Evolutionary conservation across 2,113 vertebrate species (phyloP).

Genomic region (Cyanoderma ruficeps): DNA sequence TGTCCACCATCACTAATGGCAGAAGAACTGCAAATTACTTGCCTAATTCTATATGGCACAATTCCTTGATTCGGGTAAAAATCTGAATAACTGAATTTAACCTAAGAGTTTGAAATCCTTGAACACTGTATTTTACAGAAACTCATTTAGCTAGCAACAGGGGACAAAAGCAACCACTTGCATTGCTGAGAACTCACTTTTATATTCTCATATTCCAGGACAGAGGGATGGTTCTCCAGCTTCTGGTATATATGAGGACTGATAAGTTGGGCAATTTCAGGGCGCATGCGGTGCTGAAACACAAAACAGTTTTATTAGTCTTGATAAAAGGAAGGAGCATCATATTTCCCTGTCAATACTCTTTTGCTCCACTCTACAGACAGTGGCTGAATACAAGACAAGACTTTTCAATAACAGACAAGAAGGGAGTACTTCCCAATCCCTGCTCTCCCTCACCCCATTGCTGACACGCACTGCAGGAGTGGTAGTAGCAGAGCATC

Average conservation of each 20-base stretch:
- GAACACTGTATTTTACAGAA: neutral
- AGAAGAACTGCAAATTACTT: neutral
- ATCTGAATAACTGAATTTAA: neutral
- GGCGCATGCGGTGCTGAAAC: conserved; percentile 93
- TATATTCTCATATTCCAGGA: conserved; percentile 87
- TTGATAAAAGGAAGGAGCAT: neutral
- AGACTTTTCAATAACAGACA: neutral
- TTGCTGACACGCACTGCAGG: neutral
- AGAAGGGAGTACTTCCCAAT: neutral
- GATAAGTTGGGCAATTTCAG: conserved; percentile 90
- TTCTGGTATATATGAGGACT: conserved; percentile 88
- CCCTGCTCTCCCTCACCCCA: too few relatives aligned
- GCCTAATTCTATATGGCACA: neutral
- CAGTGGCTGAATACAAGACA: neutral
- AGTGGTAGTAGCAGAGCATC: neutral
- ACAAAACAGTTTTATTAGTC: neutral
- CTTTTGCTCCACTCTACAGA: neutral
- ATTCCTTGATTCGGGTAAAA: neutral
- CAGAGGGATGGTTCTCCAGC: conserved; percentile 90
- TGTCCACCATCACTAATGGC: neutral
- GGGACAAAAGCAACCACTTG: neutral
- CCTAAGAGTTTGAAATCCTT: neutral
- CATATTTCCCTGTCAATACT: neutral
- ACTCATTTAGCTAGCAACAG: neutral
- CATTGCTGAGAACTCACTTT: conserved; percentile 77